Base-by-base conservation (phyloP, 2,113 vertebrate genomes). In the Etheostoma cragini region DNA sequence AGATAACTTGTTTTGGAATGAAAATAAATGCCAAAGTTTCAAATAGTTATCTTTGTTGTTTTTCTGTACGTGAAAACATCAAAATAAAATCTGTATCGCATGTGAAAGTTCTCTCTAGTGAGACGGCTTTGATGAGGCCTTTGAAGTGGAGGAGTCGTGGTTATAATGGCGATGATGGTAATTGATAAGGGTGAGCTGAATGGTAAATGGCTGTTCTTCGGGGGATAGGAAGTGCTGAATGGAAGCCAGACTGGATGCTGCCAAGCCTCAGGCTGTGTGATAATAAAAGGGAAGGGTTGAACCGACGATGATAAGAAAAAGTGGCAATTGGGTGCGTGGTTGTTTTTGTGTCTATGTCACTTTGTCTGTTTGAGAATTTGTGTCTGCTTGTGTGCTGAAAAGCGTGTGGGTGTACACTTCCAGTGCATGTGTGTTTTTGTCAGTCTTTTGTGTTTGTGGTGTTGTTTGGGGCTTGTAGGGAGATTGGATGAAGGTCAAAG, bases 151-250 rank as follows among this genome's bases (percentile, higher is more conserved):
- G 82, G 71, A 71, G 57, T 83, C 52, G 57, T 15, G 87, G 91
- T 89, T 87, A 88, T 88, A 86, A 86, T 63, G 79, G 24, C 3
- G 86, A 84, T 86, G 89, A 90, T 81, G 81, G 85, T 85, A 71
- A 93, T 89, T 90, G 92, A 92, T 93, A 93, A 86, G 75, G 78
- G 69, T 47, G 83, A 78, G 84, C 73, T 81, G 88, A 88, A 87
- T 57, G 67, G 86, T 63, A 90, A 92, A 87, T 90, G 78, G 88
- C 76, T 50, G 79, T 82, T 87, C 87, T 90, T 87, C 50, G 53
- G 85, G 61, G 92, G 90, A 91, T 77, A 68, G 85, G 88, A 89
- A 88, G 85, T 83, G 83, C 77, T 82, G 88, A 90, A 78, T 81
- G 82, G 68, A 66, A 45, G 87, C 80, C 86, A 81, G 86, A 83